Evolutionary conservation across 2,888 invertebrate genomes (phyloP).

Genomic region (Aethes cnicana): DNA sequence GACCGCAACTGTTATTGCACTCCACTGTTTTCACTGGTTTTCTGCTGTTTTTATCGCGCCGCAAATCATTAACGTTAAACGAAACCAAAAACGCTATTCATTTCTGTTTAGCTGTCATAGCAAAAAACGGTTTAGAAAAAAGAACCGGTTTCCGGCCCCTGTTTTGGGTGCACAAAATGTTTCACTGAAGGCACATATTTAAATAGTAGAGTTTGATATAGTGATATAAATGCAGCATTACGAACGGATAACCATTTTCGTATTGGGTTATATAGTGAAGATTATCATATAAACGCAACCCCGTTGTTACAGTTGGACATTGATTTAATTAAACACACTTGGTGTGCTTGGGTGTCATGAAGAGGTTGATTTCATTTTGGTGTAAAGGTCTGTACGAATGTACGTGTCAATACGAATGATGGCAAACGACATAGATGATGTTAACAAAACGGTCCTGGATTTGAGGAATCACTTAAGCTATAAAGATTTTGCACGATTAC

Average conservation of each 20-base stretch:
- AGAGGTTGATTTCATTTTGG: background rate
- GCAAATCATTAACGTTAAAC: too few species aligned
- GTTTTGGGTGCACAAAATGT: background rate
- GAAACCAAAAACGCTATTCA: too few species aligned
- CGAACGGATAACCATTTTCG: background rate
- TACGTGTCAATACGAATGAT: background rate
- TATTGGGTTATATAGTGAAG: background rate
- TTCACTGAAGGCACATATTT: background rate
- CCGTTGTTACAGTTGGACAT: background rate
- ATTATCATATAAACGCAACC: background rate
- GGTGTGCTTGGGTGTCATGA: background rate
- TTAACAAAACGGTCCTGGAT: background rate
- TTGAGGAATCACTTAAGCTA: background rate
- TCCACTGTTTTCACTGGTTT: too few species aligned
- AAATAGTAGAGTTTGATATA: background rate
- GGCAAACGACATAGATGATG: background rate
- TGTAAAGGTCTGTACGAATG: too few species aligned
- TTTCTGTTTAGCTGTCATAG: too few species aligned
- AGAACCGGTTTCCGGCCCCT: too few species aligned
- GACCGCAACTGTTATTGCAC: too few species aligned
- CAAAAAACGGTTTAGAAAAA: too few species aligned
- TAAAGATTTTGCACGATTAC: constrained; percentile 1
- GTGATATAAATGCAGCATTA: background rate
- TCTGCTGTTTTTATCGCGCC: too few species aligned
- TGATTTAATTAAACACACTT: constrained; percentile 4